These are phyloP conservation scores for Eubasilissa splendida DNA, from an alignment of 2,888 invertebrate genomes.

Conservation along the genomic window DNA sequence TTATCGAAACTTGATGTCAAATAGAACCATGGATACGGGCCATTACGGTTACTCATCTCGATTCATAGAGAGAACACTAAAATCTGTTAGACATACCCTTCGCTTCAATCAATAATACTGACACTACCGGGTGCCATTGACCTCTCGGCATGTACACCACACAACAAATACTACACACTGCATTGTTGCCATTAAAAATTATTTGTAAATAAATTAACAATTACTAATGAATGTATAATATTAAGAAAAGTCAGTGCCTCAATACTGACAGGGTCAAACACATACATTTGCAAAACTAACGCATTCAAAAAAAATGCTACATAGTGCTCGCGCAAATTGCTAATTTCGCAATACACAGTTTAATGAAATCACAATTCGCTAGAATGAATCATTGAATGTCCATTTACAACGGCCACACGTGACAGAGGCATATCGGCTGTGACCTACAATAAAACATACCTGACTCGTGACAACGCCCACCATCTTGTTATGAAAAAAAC, in stretches of 20 bases:
- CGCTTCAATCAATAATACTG: no score
- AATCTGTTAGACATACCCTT: no score
- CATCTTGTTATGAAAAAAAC: no score
- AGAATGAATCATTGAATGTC: slow-evolving; percentile 17
- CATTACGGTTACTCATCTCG: no score
- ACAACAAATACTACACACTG: no score
- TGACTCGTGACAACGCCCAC: slow-evolving; percentile 8
- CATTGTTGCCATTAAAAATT: no score
- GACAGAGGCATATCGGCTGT: neutral
- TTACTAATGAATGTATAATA: neutral
- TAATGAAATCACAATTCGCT: slow-evolving; percentile 24
- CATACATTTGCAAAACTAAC: neutral
- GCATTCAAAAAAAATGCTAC: neutral
- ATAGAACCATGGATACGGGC: no score
- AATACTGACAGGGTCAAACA: neutral
- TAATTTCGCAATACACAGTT: slow-evolving; percentile 13
- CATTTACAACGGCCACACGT: slow-evolving; percentile 16
- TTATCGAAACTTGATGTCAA: no score
- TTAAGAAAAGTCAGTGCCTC: neutral
- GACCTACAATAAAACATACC: slow-evolving; percentile 17
- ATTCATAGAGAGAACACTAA: no score
- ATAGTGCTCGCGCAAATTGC: neutral
- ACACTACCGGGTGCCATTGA: no score
- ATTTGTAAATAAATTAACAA: neutral
- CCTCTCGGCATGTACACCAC: no score